Base-by-base conservation (phyloP, 2,113 vertebrate species). In the Phyllostomus discolor region DNA sequence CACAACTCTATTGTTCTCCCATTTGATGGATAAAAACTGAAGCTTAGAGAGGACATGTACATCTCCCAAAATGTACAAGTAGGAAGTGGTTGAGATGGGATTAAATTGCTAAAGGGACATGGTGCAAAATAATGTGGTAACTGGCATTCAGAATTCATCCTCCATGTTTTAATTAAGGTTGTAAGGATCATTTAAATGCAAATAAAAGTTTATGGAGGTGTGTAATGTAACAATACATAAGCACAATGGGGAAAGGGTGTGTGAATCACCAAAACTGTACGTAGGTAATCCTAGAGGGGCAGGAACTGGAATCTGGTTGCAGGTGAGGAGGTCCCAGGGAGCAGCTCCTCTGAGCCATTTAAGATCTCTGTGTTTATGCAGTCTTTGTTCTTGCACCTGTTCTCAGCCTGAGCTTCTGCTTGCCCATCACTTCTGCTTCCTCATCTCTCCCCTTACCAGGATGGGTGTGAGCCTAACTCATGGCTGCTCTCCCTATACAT, bases 1-100 rank as follows among this genome's bases (percentile, higher is more conserved):
- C 20, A 72, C 0, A 17, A 22, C 3, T 31, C 35, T 22, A 12
- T 48, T 35, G 38, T 19, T 35, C 43, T 33, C 15, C n/a, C 20
- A 28, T 10, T 64, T 48, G 66, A 33, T 26, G 48, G 22, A 16
- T 62, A 64, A 85, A 54, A 95, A 48, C 48, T 9, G 4, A 62
- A 75, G 26, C 54, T n/a, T 35, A 52, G 43, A 17, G 52, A 31
- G 12, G 41, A 46, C 1, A 2, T 0, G 1, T 24, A 26, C 20
- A 17, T 24, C 62, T 89, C 33, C 52, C 22, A 57, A 82, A 12
- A 79, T 14, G 41, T 14, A 54, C 10, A 79, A 52, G 2, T 20
- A 26, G 75, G 6, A 69, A 70, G 38, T 43, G 41, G 43, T 7
- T 48, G 64, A 79, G 76, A 67, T 0, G 6, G 20, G 14, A 76